Evolutionary conservation across 2,113 vertebrate genomes (phyloP), one percentile per base, ranked within the genome.

Genomic region (Jacana jacana): DNA sequence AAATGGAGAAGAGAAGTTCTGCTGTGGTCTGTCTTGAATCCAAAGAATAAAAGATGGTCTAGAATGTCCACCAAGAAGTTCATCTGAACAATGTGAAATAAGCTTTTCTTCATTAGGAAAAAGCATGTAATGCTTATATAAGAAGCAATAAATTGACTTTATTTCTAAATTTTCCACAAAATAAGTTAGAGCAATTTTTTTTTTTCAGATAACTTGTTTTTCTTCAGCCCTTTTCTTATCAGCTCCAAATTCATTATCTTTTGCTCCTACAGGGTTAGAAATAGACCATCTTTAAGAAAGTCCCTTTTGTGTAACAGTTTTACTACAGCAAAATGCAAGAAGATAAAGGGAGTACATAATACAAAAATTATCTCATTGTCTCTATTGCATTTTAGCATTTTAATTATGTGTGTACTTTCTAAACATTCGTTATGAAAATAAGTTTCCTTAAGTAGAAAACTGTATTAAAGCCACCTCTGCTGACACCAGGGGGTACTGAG

Each of bases 391-490:
- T 78, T 49, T 57, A 70, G 8, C 76, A 55, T 77, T 94, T 91
- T 85, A 70, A 64, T 87, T 87, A 71, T 42, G 18, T 46, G 11
- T 51, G 17, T 48, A n/a, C 24, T 92, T 93, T 91, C 65, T 25
- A 86, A 91, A 31, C 48, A 54, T 51, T 81, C 18, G 37, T 61
- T 93, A 61, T 88, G 86, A 89, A 93, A 93, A 93, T 85, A 81
- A 91, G 79, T 65, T 93, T 82, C 12, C 25, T 81, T 94, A 84
- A 91, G 51, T 42, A 72, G 40, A 68, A 92, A 89, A 69, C 44
- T 70, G 13, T 89, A 58, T 76, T 75, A 69, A 51, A 89, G 24
- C 25, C 37, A 65, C 20, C 25, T 94, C 54, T 91, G 48, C 40
- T 77, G 30, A 75, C 58, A 68, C 24, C 55, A 49, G 35, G 27